phyloP scores from a whole-genome alignment of 2,113 vertebrate genomes.

The Plestiodon gilberti region DNA sequence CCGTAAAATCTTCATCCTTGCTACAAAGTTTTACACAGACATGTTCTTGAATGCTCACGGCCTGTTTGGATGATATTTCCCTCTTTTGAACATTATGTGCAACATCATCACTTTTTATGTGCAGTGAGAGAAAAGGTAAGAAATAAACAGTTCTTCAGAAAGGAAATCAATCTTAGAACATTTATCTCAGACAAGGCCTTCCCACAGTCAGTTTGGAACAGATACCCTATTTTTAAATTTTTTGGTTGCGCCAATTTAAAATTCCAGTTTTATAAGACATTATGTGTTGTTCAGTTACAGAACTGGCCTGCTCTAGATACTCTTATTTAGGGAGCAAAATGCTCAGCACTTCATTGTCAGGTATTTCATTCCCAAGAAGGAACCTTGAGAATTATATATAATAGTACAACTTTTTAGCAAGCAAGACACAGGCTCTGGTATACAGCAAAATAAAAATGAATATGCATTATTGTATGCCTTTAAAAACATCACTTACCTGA shows the following conservation, averaged over 20 bases:
- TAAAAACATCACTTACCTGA: constrained; percentile 77
- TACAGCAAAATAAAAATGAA: neutral
- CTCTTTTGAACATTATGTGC: neutral
- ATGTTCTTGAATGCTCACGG: neutral
- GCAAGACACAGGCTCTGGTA: neutral
- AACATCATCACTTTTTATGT: neutral
- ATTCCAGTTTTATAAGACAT: neutral
- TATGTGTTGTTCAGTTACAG: neutral
- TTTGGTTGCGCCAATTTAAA: neutral
- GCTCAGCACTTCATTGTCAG: neutral
- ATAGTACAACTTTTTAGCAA: neutral
- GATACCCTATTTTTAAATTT: neutral
- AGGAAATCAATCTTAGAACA: neutral
- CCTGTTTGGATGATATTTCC: neutral
- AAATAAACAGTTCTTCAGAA: neutral
- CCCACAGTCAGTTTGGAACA: too few relatives aligned
- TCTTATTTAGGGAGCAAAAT: neutral
- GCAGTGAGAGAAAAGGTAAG: neutral
- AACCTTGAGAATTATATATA: neutral
- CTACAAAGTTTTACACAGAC: neutral
- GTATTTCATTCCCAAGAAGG: neutral
- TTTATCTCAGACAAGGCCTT: neutral
- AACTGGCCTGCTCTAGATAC: neutral
- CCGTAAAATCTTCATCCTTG: neutral
- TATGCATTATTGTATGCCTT: neutral